Base-by-base conservation (phyloP, 2,888 invertebrate genomes). In the Andrena flavipes region DNA sequence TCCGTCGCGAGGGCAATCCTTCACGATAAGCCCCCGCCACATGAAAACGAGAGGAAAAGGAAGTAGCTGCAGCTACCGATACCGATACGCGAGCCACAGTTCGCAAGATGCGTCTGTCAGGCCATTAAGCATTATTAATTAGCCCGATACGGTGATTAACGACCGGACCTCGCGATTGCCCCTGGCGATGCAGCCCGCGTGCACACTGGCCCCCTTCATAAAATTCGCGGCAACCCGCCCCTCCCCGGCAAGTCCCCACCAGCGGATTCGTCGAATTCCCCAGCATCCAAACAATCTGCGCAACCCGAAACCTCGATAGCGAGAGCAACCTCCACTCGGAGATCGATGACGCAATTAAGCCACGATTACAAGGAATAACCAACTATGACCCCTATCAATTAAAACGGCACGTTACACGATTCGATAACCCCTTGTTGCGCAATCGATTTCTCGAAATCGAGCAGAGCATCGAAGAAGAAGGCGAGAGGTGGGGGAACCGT, bases 91-190 rank as follows among this genome's bases (percentile, higher is more conserved):
- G 68, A 33, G 26, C 42, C 77, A 42, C 60, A 63, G 59, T 67
- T 49, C 67, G 54, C 84, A 56, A 60, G 73, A 78, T 78, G 80
- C 72, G 76, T 85, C 80, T 64, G 80, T 68, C 76, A 35, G 76
- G 65, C 84, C 78, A 84, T 89, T 86, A 82, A 82, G 70, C 84
- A 76, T 89, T 89, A 89, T 89, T 89, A 89, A 89, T 89, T 89
- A 88, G 78, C 78, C 72, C 85, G 88, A 85, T 87, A 72, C 49
- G 48, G 81, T 89, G 89, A 89, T 89, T 89, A 86, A 89, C 86
- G 84, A 76, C 54, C 82, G 59, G 63, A 65, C 64, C 67, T 42
- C 72, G 63, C 60, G 68, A 71, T 82, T 59, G 59, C 73, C 56
- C 29, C 13, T 48, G 54, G 56, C 70, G 51, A 64, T 63, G 35